Evolutionary conservation across 2,888 invertebrate genomes (phyloP).

Genomic region (Cataglyphis altisquamis): DNA sequence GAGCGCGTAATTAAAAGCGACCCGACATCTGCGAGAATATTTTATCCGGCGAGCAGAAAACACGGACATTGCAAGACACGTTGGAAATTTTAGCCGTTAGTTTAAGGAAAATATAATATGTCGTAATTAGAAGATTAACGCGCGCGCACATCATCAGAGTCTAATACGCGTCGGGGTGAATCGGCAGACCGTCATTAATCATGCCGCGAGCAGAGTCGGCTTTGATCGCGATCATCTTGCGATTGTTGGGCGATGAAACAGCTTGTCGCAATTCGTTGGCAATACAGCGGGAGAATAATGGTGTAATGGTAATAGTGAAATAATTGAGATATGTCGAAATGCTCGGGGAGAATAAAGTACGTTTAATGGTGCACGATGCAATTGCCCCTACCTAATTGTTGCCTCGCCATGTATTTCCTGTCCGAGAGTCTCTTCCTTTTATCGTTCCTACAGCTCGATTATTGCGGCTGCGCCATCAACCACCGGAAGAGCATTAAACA

Average conservation of each 20-base stretch:
- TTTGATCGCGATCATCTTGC: slow-evolving; percentile 37
- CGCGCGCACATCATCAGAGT: not conserved
- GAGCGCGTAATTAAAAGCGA: slow-evolving; percentile 72
- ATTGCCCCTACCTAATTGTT: slow-evolving; percentile 29
- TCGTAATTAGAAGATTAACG: slow-evolving; percentile 19
- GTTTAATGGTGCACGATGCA: slow-evolving; percentile 39
- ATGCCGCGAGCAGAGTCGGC: slow-evolving; percentile 24
- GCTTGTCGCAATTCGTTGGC: slow-evolving; percentile 35
- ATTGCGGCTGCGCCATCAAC: slow-evolving; percentile 5
- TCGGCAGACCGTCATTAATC: slow-evolving; percentile 42
- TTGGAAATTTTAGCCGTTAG: slow-evolving; percentile 18
- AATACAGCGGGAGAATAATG: slow-evolving; percentile 33
- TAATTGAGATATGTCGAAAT: slow-evolving; percentile 50
- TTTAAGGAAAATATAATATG: slow-evolving; percentile 23
- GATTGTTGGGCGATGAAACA: slow-evolving; percentile 36
- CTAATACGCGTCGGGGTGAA: slow-evolving; percentile 10
- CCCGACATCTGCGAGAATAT: slow-evolving; percentile 61
- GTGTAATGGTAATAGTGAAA: slow-evolving; percentile 47
- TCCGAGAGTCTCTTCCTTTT: slow-evolving; percentile 35
- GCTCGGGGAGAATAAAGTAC: slow-evolving; percentile 9
- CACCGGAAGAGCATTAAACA: slow-evolving; percentile 32
- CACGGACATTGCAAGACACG: not conserved
- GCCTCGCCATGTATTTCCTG: slow-evolving; percentile 40
- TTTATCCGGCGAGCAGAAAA: slow-evolving; percentile 46
- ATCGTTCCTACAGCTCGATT: not conserved